A percentile compares a stretch with the other conserved stretches of the same genome.
Conservation (phyloP, 2,888 invertebrate species). For the Cataglyphis livida region DNA sequence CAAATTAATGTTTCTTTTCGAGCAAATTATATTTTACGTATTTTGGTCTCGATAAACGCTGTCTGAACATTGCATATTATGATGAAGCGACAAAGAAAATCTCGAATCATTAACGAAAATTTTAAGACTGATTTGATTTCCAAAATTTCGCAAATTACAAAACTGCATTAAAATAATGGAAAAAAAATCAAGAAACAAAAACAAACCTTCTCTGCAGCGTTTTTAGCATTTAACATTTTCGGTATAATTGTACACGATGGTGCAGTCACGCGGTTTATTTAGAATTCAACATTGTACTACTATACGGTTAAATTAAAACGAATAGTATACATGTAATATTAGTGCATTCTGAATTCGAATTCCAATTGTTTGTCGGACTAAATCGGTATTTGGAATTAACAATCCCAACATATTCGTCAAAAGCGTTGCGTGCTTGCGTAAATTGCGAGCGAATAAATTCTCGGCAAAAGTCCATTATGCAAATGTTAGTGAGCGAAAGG, state of each 20-base stretch:
- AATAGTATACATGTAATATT: slow-evolving; percentile 40
- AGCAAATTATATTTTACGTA: slow-evolving; percentile 41
- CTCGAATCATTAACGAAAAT: slow-evolving; percentile 54
- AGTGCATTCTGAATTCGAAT: slow-evolving; percentile 1
- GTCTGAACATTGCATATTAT: slow-evolving; percentile 22
- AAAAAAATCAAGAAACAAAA: slow-evolving; percentile 31
- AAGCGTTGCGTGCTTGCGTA: slow-evolving; percentile 37
- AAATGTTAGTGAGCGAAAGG: slow-evolving; percentile 43
- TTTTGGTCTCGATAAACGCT: slow-evolving; percentile 39
- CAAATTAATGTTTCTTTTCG: slow-evolving; percentile 34
- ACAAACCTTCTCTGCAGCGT: slow-evolving; percentile 23
- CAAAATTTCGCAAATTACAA: neutral
- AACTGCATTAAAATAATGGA: slow-evolving; percentile 60
- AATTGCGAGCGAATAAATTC: slow-evolving; percentile 47
- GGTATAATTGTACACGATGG: slow-evolving; percentile 54
- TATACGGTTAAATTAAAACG: neutral
- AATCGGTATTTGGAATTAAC: slow-evolving; percentile 29
- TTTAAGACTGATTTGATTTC: slow-evolving; percentile 18
- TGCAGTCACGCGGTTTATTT: neutral
- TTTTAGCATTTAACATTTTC: slow-evolving; percentile 54
- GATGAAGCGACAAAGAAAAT: slow-evolving; percentile 31
- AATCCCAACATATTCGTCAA: slow-evolving; percentile 30
- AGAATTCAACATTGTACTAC: neutral
- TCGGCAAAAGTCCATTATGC: slow-evolving; percentile 46
- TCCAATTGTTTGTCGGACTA: slow-evolving; percentile 19